Base-by-base conservation (phyloP, 2,888 invertebrate species). In the Netelia fuscicornis region DNA sequence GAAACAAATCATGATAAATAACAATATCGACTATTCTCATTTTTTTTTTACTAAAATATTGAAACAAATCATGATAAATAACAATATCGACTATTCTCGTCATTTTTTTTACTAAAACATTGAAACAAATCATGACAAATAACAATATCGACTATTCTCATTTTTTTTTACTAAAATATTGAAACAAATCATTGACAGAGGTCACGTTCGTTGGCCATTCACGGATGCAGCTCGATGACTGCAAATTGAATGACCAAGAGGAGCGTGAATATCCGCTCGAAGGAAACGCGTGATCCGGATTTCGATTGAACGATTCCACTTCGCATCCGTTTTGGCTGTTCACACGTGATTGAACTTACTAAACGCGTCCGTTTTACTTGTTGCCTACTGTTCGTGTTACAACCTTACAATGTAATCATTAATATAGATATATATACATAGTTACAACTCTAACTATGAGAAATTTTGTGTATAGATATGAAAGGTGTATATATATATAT, bases 251-350 rank as follows among this genome's bases (percentile, higher is more conserved):
- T 81, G 65, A 64, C 23, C 77, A 58, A 67, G 56, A 56, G 56
- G 23, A 8, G 17, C 52, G 54, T 44, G 54, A 78, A 82, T 80
- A 77, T 86, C 82, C 82, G 85, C 58, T 25, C 72, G 75, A 58
- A 86, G 86, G 86, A 82, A 84, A 84, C 64, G 80, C 86, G 86
- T 85, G 82, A 86, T 86, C 77, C 82, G 84, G 82, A 83, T 84
- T 84, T 84, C 81, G 86, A 82, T 86, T 75, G 20, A 79, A 82
- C 79, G 65, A 68, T 84, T 78, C 70, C 48, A 78, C 78, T 68
- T 54, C 67, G 71, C 81, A 84, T 86, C 86, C 86, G 86, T 86
- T 86, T 78, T 17, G n/a, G 70, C 25, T 48, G 77, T 81, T 78
- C 37, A 54, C 77, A 81, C 84, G 84, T 84, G 84, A 84, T 84